Evolutionary conservation across 2,888 invertebrate species (phyloP).

Genomic region (Campoplex nolae): DNA sequence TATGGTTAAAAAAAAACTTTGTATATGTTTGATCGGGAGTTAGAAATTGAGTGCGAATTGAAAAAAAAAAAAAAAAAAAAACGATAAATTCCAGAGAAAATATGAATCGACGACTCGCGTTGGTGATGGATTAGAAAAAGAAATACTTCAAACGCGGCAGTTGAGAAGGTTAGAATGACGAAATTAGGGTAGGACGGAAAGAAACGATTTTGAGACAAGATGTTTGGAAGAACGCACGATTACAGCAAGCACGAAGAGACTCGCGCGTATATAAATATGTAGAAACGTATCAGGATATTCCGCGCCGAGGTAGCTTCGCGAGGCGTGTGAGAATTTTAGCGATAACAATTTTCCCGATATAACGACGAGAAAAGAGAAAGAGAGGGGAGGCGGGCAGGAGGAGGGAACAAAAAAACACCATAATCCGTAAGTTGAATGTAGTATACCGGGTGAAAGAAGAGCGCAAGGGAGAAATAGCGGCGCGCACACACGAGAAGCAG

Average conservation of each 20-base stretch:
- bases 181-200: slow-evolving; percentile 60
- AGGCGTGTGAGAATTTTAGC: slow-evolving; percentile 33
- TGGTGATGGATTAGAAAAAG: not conserved
- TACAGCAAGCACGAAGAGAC: slow-evolving; percentile 50
- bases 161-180: slow-evolving; percentile 61
- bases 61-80: not conserved
- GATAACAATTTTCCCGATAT: slow-evolving; percentile 30
- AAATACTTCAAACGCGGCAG: slow-evolving; percentile 15
- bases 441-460: not conserved
- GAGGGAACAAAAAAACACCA: slow-evolving; percentile 31
- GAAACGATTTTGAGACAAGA: slow-evolving; percentile 31
- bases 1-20: not conserved
- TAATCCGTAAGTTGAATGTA: slow-evolving; percentile 33
- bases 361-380: slow-evolving; percentile 5
- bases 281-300: slow-evolving; percentile 54
- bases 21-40: not conserved
- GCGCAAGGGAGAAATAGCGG: slow-evolving; percentile 31
- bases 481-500: slow-evolving; percentile 22
- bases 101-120: not conserved
- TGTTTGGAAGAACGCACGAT: slow-evolving; percentile 38
- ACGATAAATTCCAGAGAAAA: not conserved
- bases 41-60: not conserved
- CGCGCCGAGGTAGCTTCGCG: slow-evolving; percentile 48
- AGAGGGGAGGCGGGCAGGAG: not conserved
- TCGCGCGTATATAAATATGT: slow-evolving; percentile 26